A percentile compares a stretch with the other conserved stretches of the same genome.
Evolutionary conservation across 2,888 invertebrate species (phyloP).

Genomic region (Lathronympha strigana): DNA sequence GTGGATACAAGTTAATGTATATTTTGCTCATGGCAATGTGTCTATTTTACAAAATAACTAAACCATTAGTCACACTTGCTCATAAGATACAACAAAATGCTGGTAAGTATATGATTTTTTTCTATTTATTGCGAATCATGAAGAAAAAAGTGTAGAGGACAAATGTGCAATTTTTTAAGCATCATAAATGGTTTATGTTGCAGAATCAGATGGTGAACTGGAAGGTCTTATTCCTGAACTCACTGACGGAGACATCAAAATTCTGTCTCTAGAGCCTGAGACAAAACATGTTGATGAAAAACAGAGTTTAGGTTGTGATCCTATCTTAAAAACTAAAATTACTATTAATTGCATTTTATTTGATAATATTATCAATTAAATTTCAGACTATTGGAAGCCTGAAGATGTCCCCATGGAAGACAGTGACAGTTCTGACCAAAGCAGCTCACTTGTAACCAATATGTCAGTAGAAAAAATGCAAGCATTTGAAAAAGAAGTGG

Average conservation of each 20-base stretch:
- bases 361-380: constrained; percentile 15
- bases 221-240: constrained; percentile 75
- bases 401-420: constrained; percentile 73
- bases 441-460: constrained; percentile 73
- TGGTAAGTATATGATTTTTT: constrained; percentile 57
- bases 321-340: not conserved
- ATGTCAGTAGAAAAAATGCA: constrained; percentile 74
- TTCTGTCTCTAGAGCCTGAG: constrained; percentile 74
- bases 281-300: constrained; percentile 63
- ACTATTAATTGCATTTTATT: not conserved
- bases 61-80: constrained; percentile 58
- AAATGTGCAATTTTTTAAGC: not conserved
- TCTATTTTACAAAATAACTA: constrained; percentile 62
- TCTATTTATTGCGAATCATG: not conserved
- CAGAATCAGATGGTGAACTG: constrained; percentile 75
- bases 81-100: constrained; percentile 71
- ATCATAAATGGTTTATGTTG: constrained; percentile 45
- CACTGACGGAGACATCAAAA: constrained; percentile 69
- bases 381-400: constrained; percentile 77
- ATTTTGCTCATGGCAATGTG: constrained; percentile 61
- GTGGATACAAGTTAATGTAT: constrained; percentile 69
- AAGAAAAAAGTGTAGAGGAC: no score
- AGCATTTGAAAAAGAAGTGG: constrained; percentile 68
- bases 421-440: constrained; percentile 78
- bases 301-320: constrained; percentile 69